Evolutionary conservation across 2,113 vertebrate genomes (phyloP), one percentile per base, ranked within the genome.

Genomic region (Columbina picui): DNA sequence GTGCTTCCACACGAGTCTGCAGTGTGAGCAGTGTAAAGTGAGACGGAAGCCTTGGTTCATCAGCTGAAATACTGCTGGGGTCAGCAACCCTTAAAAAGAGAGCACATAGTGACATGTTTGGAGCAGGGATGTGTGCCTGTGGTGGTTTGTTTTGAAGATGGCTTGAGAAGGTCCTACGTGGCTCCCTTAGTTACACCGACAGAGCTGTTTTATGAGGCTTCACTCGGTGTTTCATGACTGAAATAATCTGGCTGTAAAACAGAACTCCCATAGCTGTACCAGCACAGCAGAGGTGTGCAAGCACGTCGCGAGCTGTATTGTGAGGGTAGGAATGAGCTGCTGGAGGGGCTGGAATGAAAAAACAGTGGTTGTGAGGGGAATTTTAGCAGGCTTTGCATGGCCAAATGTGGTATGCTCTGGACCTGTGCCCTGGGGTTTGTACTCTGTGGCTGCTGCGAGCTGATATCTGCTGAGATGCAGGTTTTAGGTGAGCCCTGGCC

Each of bases 111-210:
- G 36, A 27, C 39, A 27, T 18, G 39, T 47, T 82, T 27, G n/a
- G 39, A 64, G 84, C 47, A 68, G 57, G 32, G 56, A 22, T 26
- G 49, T 34, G 26, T 49, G 43, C 10, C 45, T 34, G 32, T 7
- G 49, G 49, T 19, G 69, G 10, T n/a, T 52, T 53, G 43, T 52
- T 41, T 34, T 43, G 60, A 65, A 39, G 50, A 38, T 1, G 0
- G 59, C 59, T 89, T 0, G 0, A 36, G 88, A 57, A 61, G 27
- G 47, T 85, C 32, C 56, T 27, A 0, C 0, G 0, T 22, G 25
- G 52, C 74, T 87, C 34, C 56, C 60, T 75, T 63, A 52, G 41
- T 47, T 85, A 39, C 30, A 8, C 65, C 26, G 34, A 25, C 15
- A 70, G 60, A 60, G 50, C 55, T 38, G n/a, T 75, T 75, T 64